Percentiles rank a stretch among this genome's conserved stretches.
phyloP scores from a whole-genome alignment of 30 jellyfish, hydroid and myxozoan genomes.

The Cassiopea xamachana region DNA sequence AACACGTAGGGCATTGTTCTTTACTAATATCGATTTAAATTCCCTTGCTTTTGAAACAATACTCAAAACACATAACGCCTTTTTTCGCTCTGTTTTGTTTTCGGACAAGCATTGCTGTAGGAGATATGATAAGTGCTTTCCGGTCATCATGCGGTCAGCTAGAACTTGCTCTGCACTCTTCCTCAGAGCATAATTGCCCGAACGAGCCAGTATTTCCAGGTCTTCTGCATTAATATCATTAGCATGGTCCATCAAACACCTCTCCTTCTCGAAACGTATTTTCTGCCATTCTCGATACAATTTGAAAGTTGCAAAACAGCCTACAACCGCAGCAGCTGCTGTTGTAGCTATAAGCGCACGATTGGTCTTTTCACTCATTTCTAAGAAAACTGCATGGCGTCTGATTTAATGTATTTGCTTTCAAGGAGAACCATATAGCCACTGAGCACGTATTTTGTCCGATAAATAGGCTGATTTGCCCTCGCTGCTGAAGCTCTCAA shows the following conservation, averaged over 20 bases:
- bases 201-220: slow-evolving; percentile 61
- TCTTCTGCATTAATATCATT: slow-evolving; percentile 45
- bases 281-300: slow-evolving; percentile 48
- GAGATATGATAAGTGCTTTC: slow-evolving; percentile 23
- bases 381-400: background rate
- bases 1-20: slow-evolving; percentile 21
- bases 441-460: background rate
- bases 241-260: slow-evolving; percentile 70
- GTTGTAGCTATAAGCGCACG: slow-evolving; percentile 75
- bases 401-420: background rate
- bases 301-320: slow-evolving; percentile 74
- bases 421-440: background rate
- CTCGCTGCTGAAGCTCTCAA: background rate
- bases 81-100: slow-evolving; percentile 37
- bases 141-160: slow-evolving; percentile 70
- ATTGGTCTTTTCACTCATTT: slow-evolving; percentile 36
- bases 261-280: slow-evolving; percentile 51
- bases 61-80: slow-evolving; percentile 73
- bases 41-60: slow-evolving; percentile 58
- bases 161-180: slow-evolving; percentile 85
- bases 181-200: slow-evolving; percentile 57
- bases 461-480: background rate
- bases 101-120: slow-evolving; percentile 40
- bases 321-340: slow-evolving; percentile 76
- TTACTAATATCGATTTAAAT: slow-evolving; percentile 32